Evolutionary conservation across 2,797 vertebrate species (phyloP), one percentile per base, ranked within the genome.

Genomic region (Harpagifer antarcticus): DNA sequence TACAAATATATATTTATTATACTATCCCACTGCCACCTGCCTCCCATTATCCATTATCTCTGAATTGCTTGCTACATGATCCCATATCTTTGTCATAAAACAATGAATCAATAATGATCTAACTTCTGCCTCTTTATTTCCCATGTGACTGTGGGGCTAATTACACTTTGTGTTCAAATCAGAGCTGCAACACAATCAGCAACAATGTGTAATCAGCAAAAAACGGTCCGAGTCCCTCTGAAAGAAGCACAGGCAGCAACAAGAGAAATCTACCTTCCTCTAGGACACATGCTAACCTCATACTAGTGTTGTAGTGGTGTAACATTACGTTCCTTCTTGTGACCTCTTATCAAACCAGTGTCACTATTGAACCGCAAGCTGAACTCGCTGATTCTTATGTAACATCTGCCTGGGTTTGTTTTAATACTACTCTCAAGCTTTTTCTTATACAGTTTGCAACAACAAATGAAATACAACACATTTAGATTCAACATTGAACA

Each of bases 41-140:
- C 62, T 57, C 19, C 61, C 63, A 70, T 82, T 81, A 80, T 61
- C 61, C 63, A 70, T 82, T 81, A 80, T 67, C 65, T 73, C 52
- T 55, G 15, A 78, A 72, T 47, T 58, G 48, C 49, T 58, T 64
- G 50, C 68, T 42, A 74, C 50, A 72, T 61, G 33, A 81, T 73
- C 54, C 45, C 74, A 59, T 63, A 63, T 77, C 45, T 37, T 52
- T 52, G 62, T 48, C 2, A 27, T n/a, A 55, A 75, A 50, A 76
- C 72, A 53, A 11, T 16, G 45, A 83, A 56, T 84, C 88, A 85
- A 83, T 88, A 84, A 88, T 74, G 71, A 88, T 80, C 72, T 60
- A 74, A 82, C 74, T 81, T 81, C 76, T 76, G 59, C 74, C 73
- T 80, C 70, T 74, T 94, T 89, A 91, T 94, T 93, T 92, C 89